These are phyloP conservation scores for Chrysomallon squamiferum DNA, from an alignment of 1,140 invertebrate genomes.

Conservation along the genomic window DNA sequence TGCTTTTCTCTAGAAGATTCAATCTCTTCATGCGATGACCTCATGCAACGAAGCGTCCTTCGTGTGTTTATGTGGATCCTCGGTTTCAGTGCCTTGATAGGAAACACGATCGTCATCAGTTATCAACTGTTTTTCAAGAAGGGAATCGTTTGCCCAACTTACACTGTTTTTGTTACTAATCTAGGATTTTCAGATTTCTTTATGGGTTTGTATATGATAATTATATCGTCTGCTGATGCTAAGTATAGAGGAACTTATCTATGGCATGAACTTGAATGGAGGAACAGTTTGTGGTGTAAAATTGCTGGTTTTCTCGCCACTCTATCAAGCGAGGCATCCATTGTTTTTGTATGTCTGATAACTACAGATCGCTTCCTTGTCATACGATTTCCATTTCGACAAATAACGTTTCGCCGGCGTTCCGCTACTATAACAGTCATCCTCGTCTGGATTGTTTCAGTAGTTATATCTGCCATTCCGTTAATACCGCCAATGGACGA, in stretches of 20 bases:
- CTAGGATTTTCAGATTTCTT: slow-evolving; percentile 42
- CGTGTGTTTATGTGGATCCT: slow-evolving; percentile 22
- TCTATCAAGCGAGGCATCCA: slow-evolving; percentile 37
- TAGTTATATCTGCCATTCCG: slow-evolving; percentile 22
- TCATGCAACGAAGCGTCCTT: neutral
- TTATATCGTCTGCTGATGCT: slow-evolving; percentile 33
- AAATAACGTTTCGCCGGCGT: slow-evolving; percentile 4
- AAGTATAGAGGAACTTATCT: slow-evolving; percentile 32
- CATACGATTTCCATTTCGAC: slow-evolving; percentile 39
- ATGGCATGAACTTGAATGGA: slow-evolving; percentile 24
- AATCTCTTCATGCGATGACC: neutral
- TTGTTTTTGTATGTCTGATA: slow-evolving; percentile 33
- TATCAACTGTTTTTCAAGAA: slow-evolving; percentile 15
- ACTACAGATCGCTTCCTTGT: slow-evolving; percentile 41
- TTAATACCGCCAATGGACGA: neutral
- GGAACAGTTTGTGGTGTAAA: slow-evolving; percentile 24
- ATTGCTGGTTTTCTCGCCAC: slow-evolving; percentile 44
- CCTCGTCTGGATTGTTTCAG: slow-evolving; percentile 15
- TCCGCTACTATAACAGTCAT: slow-evolving; percentile 3
- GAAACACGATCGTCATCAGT: slow-evolving; percentile 30
- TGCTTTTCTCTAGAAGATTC: neutral
- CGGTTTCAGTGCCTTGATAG: slow-evolving; percentile 25
- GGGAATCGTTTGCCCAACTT: neutral
- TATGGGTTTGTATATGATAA: slow-evolving; percentile 47
- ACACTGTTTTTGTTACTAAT: slow-evolving; percentile 32